phyloP scores from a whole-genome alignment of 2,113 vertebrate species.

The Centrocercus urophasianus region DNA sequence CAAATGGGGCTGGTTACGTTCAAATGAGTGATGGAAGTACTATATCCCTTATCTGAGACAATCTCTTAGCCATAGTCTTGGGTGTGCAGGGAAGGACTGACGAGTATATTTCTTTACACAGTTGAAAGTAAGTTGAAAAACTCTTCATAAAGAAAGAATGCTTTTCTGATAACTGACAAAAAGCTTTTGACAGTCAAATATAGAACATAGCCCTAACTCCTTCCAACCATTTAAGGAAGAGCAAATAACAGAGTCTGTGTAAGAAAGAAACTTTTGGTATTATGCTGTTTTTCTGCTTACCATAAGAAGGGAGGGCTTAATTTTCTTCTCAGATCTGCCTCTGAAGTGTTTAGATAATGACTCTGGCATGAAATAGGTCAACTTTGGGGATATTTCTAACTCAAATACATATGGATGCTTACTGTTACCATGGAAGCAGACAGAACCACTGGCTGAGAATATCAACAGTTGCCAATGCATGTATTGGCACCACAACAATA shows the following conservation, averaged over 20 bases:
- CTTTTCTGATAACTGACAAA: background rate
- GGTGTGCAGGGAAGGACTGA: background rate
- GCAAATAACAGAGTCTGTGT: fast-evolving
- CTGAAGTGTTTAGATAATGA: background rate
- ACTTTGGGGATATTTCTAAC: background rate
- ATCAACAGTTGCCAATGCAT: background rate
- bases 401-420: background rate
- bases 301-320: fast-evolving
- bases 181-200: background rate
- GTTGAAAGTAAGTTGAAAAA: background rate
- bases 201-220: background rate
- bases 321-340: background rate
- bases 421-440: conserved; percentile 4
- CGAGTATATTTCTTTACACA: background rate
- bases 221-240: background rate
- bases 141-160: background rate
- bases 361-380: background rate
- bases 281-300: background rate
- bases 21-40: background rate
- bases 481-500: background rate
- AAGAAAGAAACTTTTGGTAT: background rate
- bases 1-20: background rate
- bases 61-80: background rate
- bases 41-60: background rate
- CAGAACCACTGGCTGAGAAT: background rate